Conservation (phyloP, 2,113 vertebrate species). For the Bufo gargarizans region DNA sequence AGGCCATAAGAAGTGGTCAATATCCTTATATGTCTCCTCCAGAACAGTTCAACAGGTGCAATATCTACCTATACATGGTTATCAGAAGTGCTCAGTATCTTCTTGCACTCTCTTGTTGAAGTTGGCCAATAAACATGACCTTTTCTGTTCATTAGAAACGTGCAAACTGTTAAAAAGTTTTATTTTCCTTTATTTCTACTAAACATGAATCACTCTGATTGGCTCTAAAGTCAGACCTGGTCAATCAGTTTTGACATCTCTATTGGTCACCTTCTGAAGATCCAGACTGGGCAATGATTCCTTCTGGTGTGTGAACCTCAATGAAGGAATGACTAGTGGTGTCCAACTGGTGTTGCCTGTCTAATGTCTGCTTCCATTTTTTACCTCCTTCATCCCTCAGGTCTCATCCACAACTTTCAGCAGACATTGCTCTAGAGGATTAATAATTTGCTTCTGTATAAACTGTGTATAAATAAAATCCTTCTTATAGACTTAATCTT, state of each 20-base stretch:
- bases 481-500: constrained; percentile 26
- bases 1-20: too few species aligned
- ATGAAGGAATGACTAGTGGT: background rate
- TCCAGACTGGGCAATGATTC: background rate
- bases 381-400: background rate
- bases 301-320: background rate
- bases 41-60: background rate
- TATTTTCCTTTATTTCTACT: background rate
- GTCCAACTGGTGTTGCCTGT: background rate
- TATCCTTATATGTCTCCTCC: background rate
- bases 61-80: background rate
- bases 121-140: background rate
- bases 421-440: background rate
- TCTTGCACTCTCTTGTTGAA: background rate
- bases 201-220: background rate
- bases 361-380: background rate
- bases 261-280: background rate
- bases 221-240: background rate
- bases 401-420: background rate
- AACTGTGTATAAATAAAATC: constrained; percentile 27
- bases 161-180: background rate
- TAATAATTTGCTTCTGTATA: constrained; percentile 18
- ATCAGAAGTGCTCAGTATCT: background rate
- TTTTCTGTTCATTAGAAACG: background rate
- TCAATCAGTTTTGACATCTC: background rate